A percentile compares a stretch with the other conserved stretches of the same genome.
These are phyloP conservation scores for Cololabis saira DNA, from an alignment of 2,113 vertebrate species.

Conservation along the genomic window DNA sequence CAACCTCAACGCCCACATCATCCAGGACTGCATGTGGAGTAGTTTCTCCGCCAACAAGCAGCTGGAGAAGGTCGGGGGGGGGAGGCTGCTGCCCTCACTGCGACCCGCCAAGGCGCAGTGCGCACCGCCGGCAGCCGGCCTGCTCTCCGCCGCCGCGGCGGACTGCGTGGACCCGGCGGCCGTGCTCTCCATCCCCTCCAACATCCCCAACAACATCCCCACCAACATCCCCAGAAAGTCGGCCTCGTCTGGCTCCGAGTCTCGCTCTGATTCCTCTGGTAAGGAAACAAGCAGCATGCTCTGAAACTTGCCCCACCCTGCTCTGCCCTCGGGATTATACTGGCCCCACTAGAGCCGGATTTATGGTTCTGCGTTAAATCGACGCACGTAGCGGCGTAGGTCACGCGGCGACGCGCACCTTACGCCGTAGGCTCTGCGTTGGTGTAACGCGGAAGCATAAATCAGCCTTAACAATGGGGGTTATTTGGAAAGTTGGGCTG, in stretches of 20 bases:
- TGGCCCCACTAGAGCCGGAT: no score
- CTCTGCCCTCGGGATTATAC: slow-evolving; percentile 38
- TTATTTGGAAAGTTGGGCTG: slow-evolving; percentile 48
- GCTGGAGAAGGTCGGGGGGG: slow-evolving; percentile 87
- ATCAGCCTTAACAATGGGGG: slow-evolving; percentile 70
- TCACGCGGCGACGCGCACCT: no score
- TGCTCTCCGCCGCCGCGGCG: slow-evolving; percentile 71
- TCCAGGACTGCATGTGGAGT: slow-evolving; percentile 97
- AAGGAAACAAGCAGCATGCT: slow-evolving; percentile 73
- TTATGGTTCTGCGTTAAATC: no score
- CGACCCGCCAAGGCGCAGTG: slow-evolving; percentile 69
- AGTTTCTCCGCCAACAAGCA: slow-evolving; percentile 89
- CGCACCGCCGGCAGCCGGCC: slow-evolving; percentile 69
- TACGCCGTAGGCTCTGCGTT: no score
- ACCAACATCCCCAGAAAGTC: no score
- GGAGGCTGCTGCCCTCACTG: slow-evolving; percentile 55
- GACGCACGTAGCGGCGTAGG: no score
- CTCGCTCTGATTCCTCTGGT: slow-evolving; percentile 93
- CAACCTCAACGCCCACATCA: slow-evolving; percentile 90
- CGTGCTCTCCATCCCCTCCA: slow-evolving; percentile 85
- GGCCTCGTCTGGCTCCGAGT: slow-evolving; percentile 93
- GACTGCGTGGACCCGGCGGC: slow-evolving; percentile 89
- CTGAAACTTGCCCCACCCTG: slow-evolving; percentile 47
- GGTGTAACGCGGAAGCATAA: no score
- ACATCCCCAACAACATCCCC: no score